Percentiles rank a stretch among this genome's conserved stretches.
phyloP scores from a whole-genome alignment of 2,888 invertebrate genomes.

The Rhingia campestris region DNA sequence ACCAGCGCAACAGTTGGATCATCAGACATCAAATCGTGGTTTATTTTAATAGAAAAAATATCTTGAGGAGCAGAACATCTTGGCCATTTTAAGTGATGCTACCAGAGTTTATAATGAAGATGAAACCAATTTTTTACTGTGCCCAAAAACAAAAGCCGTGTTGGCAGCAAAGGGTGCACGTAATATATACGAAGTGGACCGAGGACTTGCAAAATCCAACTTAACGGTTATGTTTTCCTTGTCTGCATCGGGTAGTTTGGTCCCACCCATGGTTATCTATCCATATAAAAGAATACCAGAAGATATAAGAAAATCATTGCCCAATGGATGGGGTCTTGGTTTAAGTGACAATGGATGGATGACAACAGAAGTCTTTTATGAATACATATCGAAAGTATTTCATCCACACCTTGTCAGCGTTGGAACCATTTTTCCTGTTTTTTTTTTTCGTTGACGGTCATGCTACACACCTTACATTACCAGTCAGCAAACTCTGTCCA shows the following conservation, averaged over 20 bases:
- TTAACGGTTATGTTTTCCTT: conserved; percentile 16
- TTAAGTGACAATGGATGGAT: too few relatives aligned
- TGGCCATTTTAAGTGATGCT: too few relatives aligned
- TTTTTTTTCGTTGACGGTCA: conserved; percentile 46
- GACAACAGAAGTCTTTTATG: conserved; percentile 37
- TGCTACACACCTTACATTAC: too few relatives aligned
- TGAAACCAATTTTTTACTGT: too few relatives aligned
- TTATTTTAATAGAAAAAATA: too few relatives aligned
- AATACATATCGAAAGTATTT: conserved; percentile 42
- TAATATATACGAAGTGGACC: conserved; percentile 12
- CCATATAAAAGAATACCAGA: conserved; percentile 11
- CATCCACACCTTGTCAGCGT: too few relatives aligned
- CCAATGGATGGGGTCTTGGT: conserved; percentile 33
- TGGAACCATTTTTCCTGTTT: too few relatives aligned
- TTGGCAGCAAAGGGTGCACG: conserved; percentile 18
- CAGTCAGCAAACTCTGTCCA: conserved; percentile 38
- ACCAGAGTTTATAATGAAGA: too few relatives aligned
- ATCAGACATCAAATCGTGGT: too few relatives aligned
- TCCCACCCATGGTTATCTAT: conserved; percentile 22
- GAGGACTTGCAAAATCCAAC: too few relatives aligned
- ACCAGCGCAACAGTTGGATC: too few relatives aligned
- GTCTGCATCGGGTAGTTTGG: neutral
- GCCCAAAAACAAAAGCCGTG: conserved; percentile 26
- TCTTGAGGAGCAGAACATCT: too few relatives aligned
- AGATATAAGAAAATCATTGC: conserved; percentile 22